A percentile compares a stretch with the other conserved stretches of the same genome.
phyloP scores from a whole-genome alignment of 1,140 invertebrate species.

The Cyclargus thomasi region DNA sequence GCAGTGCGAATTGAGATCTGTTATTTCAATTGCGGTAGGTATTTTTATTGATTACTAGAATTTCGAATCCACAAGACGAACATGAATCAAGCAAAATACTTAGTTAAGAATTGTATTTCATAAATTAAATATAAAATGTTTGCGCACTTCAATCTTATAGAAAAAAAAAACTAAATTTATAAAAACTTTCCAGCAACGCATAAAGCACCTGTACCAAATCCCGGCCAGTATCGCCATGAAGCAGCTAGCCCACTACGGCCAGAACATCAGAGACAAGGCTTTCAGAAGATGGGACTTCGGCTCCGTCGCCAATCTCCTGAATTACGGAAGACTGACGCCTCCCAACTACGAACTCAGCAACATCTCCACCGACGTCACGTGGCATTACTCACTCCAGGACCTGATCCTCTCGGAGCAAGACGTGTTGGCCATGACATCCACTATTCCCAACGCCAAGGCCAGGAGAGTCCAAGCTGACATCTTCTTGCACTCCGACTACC shows the following conservation, averaged over 20 bases:
- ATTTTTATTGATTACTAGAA: neutral
- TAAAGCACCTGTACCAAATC: conserved; percentile 18
- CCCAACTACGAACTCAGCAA: conserved; percentile 37
- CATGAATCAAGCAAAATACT: too few species aligned
- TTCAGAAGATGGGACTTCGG: conserved; percentile 47
- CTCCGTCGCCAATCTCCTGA: conserved; percentile 25
- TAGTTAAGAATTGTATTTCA: neutral
- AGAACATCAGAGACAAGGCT: conserved; percentile 45
- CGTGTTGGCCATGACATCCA: conserved; percentile 38
- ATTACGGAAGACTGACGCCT: conserved; percentile 33
- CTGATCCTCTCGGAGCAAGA: conserved; percentile 39
- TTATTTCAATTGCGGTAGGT: neutral
- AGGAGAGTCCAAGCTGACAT: conserved; percentile 36
- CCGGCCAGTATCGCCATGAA: conserved; percentile 40
- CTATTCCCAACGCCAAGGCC: conserved; percentile 37
- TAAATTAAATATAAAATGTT: neutral
- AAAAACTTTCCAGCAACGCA: conserved; percentile 17
- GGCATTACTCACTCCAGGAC: conserved; percentile 47
- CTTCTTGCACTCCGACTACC: conserved; percentile 43
- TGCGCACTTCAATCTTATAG: neutral
- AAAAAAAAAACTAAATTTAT: neutral
- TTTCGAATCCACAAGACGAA: too few species aligned
- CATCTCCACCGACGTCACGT: conserved; percentile 36
- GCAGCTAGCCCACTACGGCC: conserved; percentile 48
- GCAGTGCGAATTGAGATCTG: neutral